Base-by-base conservation (phyloP, 2,113 vertebrate genomes). In the Cricetomys ansorgei region DNA sequence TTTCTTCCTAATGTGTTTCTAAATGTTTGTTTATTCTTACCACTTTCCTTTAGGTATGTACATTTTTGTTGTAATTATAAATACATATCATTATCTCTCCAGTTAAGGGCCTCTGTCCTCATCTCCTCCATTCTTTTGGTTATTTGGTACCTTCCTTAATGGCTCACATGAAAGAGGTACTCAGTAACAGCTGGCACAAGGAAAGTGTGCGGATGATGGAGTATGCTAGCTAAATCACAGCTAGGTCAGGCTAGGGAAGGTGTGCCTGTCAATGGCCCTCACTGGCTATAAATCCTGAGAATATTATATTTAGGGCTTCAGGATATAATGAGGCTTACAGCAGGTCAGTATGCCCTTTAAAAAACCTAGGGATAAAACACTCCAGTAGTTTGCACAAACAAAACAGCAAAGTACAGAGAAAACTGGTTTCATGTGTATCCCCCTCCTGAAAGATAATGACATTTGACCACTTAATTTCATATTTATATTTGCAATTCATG, bases 261-360 rank as follows among this genome's bases (percentile, higher is more conserved):
- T 40, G 16, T 34, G 29, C 45, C 85, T 94, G 80, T 88, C 92
- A 81, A 2, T 76, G 65, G 34, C 50, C 53, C 31, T n/a, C 16
- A 57, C 29, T 64, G 55, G 37, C 40, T 91, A 87, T 95, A 94
- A 89, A 97, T 96, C 77, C 50, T 91, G 72, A 40, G 59, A 40
- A 89, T 77, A 94, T n/a, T 83, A 23, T 94, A 53, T 90, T 90
- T 92, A 92, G 40, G 88, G 19, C 80, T 95, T 95, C 27, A 79
- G 92, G 34, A 89, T 81, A 53, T 48, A 87, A 83, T 87, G 83
- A 92, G 69, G 34, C 65, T 94, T 77, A 23, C 31, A 62, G 31
- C 65, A 40, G 11, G 27, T 77, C 77, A 89, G 67, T 89, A 92
- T 29, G 23, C 19, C 73, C 75, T 94, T 87, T 87, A 37, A 48